Conservation (phyloP, 2,797 vertebrate genomes). For the Anguilla anguilla region DNA sequence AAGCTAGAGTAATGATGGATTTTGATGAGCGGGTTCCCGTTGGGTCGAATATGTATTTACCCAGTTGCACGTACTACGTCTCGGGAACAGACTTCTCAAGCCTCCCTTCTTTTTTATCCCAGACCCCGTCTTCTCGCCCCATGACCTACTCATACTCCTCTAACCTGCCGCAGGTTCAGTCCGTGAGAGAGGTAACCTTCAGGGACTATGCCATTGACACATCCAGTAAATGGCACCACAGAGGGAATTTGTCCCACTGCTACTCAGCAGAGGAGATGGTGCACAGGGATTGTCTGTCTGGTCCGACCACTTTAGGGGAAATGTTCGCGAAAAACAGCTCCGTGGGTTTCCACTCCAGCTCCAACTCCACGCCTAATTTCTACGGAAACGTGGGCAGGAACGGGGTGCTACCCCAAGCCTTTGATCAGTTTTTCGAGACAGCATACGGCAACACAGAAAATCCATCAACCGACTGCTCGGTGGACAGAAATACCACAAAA, state of each 20-base stretch:
- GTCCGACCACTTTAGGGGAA: slow-evolving; percentile 84
- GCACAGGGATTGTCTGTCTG: slow-evolving; percentile 93
- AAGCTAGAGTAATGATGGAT: slow-evolving; percentile 95
- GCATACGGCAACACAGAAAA: slow-evolving; percentile 85
- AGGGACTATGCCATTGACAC: slow-evolving; percentile 97
- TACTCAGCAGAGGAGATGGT: slow-evolving; percentile 91
- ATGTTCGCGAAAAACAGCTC: slow-evolving; percentile 88
- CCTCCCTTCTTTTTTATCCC: slow-evolving; percentile 96
- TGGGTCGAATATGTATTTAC: slow-evolving; percentile 98
- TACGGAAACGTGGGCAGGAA: slow-evolving; percentile 91
- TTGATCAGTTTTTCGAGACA: slow-evolving; percentile 98
- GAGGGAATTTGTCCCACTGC: slow-evolving; percentile 91
- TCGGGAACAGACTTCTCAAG: slow-evolving; percentile 96
- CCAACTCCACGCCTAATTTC: slow-evolving; percentile 85
- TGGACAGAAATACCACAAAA: slow-evolving; percentile 81
- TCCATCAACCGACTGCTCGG: slow-evolving; percentile 75
- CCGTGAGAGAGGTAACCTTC: slow-evolving; percentile 97
- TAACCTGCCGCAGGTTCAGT: slow-evolving; percentile 94
- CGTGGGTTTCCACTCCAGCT: slow-evolving; percentile 79
- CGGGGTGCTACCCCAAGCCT: slow-evolving; percentile 95
- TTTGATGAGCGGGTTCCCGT: slow-evolving; percentile 98
- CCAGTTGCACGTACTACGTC: slow-evolving; percentile 99
- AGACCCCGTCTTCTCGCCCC: slow-evolving; percentile 95
- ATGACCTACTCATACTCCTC: slow-evolving; percentile 96
- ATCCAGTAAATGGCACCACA: slow-evolving; percentile 95